Evolutionary conservation across 2,113 vertebrate species (phyloP), one percentile per base, ranked within the genome.

Genomic region (Micronisus gabar): DNA sequence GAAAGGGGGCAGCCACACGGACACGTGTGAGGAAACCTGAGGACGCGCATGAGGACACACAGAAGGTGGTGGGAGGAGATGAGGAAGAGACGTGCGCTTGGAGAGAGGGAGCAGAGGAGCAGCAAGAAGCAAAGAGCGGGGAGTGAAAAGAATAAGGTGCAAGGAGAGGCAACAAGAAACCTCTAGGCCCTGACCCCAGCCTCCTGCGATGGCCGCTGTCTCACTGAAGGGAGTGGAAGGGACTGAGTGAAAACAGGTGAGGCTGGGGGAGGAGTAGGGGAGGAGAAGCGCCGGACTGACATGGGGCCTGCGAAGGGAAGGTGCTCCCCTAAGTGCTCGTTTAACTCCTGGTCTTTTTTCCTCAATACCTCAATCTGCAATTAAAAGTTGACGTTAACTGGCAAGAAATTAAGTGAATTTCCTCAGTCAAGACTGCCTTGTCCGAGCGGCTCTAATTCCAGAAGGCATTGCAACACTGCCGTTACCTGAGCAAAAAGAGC

Each of bases 201-300:
- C 40, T 66, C 41, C 17, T 14, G 48, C 0, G 1, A 47, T 38
- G 30, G 18, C 67, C 0, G 0, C 26, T 29, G 17, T 56, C 29
- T 83, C 7, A 2, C 6, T 3, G 9, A 43, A 56, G 59, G 16
- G 36, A 38, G 22, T 50, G 38, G 67, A 74, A 88, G 29, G 20
- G 29, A 15, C 16, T 0, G 2, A 74, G 15, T 16, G 50, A 48
- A 61, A 68, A 56, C 21, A 30, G 25, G 10, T 43, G 36, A 22
- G 84, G 21, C 48, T 68, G 74, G 47, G 21, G 4, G 26, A 27
- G 47, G 56, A 65, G 9, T 5, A 61, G 9, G 6, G 14, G 15
- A n/a, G 9, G 25, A 86, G 50, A 43, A 56, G 15, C 9, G 7
- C 18, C 43, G 62, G 16, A 1, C 78, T 76, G 40, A 58, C 67